phyloP scores from a whole-genome alignment of 2,113 vertebrate species.

The Atractosteus spatula region DNA sequence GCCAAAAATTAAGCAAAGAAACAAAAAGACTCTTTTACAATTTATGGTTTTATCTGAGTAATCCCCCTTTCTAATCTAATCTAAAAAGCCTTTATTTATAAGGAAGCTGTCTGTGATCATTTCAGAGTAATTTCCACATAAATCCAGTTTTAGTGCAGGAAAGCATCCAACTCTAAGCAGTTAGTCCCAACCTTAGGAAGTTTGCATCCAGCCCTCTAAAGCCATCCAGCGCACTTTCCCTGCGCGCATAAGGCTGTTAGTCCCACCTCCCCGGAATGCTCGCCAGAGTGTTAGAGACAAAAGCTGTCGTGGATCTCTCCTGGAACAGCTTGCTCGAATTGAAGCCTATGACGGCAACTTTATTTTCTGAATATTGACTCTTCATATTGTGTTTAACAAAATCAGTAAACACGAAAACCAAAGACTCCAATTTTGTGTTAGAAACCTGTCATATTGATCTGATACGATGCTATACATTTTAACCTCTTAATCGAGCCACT shows the following conservation, averaged over 20 bases:
- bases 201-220: conserved; percentile 54
- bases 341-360: no score
- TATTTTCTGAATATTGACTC: no score
- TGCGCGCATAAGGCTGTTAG: conserved; percentile 40
- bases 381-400: no score
- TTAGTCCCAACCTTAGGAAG: conserved; percentile 41
- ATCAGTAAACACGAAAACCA: no score
- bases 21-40: conserved; percentile 13
- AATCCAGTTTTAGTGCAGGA: conserved; percentile 57
- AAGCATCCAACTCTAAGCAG: conserved; percentile 53
- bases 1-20: conserved; percentile 9
- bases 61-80: conserved; percentile 19
- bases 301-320: conserved; percentile 46
- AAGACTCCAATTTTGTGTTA: no score
- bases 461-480: no score
- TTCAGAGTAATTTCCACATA: conserved; percentile 46
- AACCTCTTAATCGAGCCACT: no score
- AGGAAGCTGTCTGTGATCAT: conserved; percentile 35
- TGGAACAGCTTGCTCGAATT: not conserved
- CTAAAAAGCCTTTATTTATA: conserved; percentile 29
- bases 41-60: conserved; percentile 5
- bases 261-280: conserved; percentile 47
- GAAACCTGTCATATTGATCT: no score
- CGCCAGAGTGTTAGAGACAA: conserved; percentile 40
- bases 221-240: conserved; percentile 41